Evolutionary conservation across 1,140 invertebrate genomes (phyloP), one percentile per base, ranked within the genome.

Genomic region (Eriocheir sinensis): DNA sequence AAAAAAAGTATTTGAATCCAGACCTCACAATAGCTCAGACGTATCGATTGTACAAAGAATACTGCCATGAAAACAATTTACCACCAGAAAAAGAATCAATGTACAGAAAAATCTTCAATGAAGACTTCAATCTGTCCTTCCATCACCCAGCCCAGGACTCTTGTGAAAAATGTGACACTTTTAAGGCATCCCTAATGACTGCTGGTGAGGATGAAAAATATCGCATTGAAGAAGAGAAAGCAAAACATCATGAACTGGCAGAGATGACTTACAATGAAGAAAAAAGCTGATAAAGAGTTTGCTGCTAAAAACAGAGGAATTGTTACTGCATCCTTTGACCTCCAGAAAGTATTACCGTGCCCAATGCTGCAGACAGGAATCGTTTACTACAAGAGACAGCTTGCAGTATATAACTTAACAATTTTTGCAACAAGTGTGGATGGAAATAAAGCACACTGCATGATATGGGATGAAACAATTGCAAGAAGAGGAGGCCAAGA

Each of bases 1-100:
- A 32, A 12, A 48, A 53, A 91, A n/a, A 91, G 32, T 91, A 91
- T 91, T 91, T 91, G 60, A 91, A 91, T 91, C 89, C 89, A 36
- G 30, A 91, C 30, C 89, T 79, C 40, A 91, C 4, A 34, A 40
- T 91, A 72, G 89, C 89, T 91, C 89, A 72, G 53, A 91, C 60
- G 32, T 72, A 91, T 53, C 30, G 89, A 44, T 44, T 91, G 89
- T 60, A 91, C 53, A 48, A 91, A 91, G 44, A 91, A 72, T 53
- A 91, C 21, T 79, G 27, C 53, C 89, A 91, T 60, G 89, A 72
- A 53, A 91, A 91, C 38, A 40, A 91, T 12, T 32, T 72, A 32
- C 30, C 38, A 32, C 48, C 53, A 72, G 89, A 91, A 91, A 91
- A 91, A 53, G 41, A 91, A 91, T 40, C 30, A 36, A 27, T 41